Conservation (phyloP, 2,797 vertebrate species). For the Enoplosus armatus region DNA sequence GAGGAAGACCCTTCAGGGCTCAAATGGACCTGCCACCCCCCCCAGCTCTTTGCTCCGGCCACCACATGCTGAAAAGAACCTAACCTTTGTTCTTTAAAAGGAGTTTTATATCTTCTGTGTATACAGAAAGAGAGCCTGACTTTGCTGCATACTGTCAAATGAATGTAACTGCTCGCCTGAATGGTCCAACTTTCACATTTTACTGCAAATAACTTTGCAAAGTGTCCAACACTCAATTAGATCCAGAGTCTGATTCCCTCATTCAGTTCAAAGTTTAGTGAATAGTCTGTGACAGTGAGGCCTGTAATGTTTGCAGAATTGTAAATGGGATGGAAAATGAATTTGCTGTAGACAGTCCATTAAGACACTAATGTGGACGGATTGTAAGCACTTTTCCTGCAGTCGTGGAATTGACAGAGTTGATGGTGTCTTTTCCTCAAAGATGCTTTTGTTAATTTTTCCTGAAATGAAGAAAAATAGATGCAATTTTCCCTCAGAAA, state of each 20-base stretch:
- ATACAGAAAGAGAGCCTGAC: neutral
- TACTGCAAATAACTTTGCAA: conserved; percentile 1
- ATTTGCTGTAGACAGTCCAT: conserved; percentile 26
- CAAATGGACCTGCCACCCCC: neutral
- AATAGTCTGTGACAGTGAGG: conserved; percentile 10
- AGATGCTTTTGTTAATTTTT: neutral
- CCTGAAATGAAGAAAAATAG: neutral
- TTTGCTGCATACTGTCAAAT: conserved; percentile 4
- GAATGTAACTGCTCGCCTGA: neutral
- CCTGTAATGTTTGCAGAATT: conserved; percentile 28
- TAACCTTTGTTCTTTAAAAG: conserved; percentile 3
- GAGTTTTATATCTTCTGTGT: conserved; percentile 27
- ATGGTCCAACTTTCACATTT: conserved; percentile 2
- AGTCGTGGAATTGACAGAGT: conserved; percentile 28
- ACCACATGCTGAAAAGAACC: conserved; percentile 2
- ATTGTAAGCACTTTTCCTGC: conserved; percentile 27
- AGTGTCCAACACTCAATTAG: neutral
- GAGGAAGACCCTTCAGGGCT: conserved; percentile 8
- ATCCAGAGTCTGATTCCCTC: neutral
- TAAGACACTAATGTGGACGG: conserved; percentile 28
- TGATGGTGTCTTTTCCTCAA: neutral
- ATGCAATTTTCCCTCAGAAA: neutral
- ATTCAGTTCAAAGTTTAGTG: neutral
- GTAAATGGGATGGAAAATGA: conserved; percentile 44
- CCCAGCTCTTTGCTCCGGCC: conserved; percentile 6